A percentile compares a stretch with the other conserved stretches of the same genome.
Conservation (phyloP, 2,113 vertebrate genomes). For the Antechinus flavipes region DNA sequence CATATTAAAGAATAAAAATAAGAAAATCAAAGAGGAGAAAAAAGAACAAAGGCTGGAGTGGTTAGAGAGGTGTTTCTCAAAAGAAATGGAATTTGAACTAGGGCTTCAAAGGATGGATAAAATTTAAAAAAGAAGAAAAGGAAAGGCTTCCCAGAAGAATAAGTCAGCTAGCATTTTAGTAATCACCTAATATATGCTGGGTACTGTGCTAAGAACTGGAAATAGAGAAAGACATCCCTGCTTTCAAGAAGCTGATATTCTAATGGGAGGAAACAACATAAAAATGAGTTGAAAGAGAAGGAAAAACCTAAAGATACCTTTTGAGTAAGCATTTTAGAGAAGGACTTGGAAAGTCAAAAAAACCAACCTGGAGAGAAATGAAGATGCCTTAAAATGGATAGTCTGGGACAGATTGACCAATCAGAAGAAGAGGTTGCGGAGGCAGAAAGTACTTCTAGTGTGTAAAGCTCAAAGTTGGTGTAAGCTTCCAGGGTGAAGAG, state of each 20-base stretch:
- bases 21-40: neutral
- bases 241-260: neutral
- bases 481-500: neutral
- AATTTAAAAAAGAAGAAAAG: neutral
- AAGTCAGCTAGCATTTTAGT: neutral
- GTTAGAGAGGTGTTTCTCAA: neutral
- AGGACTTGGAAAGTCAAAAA: neutral
- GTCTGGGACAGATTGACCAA: neutral
- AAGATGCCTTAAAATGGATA: neutral
- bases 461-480: neutral
- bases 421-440: neutral
- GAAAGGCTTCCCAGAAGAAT: neutral
- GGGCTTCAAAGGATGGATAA: neutral
- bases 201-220: neutral
- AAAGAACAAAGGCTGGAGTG: neutral
- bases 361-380: neutral
- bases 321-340: too few relatives aligned
- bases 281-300: neutral
- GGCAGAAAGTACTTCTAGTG: neutral
- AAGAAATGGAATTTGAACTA: neutral
- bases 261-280: neutral
- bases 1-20: neutral
- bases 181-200: neutral
- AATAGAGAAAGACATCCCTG: neutral
- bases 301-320: neutral